Evolutionary conservation across 2,888 invertebrate genomes (phyloP).

Genomic region (Chymomyza amoena): DNA sequence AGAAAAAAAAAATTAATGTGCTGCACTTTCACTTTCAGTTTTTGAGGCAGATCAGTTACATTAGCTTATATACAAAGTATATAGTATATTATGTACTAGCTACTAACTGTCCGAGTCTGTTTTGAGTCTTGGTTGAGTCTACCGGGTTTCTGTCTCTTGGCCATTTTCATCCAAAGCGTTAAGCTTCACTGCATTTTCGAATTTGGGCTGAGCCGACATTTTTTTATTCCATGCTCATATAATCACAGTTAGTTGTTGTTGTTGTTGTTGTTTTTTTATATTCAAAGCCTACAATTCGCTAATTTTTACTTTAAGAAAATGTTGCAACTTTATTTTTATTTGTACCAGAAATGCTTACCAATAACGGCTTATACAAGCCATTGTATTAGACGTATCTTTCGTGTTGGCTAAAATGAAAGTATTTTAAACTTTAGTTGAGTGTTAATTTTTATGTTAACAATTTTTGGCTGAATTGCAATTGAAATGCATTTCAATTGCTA

Average conservation of each 20-base stretch:
- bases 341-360: constrained; percentile 68
- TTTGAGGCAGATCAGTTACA: constrained; percentile 67
- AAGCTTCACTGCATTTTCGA: constrained; percentile 66
- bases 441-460: constrained; percentile 7
- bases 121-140: not conserved
- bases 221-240: constrained; percentile 31
- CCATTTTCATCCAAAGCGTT: constrained; percentile 8
- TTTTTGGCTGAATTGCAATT: constrained; percentile 36
- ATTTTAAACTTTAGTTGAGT: not conserved
- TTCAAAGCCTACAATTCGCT: not conserved
- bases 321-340: constrained; percentile 67
- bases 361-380: constrained; percentile 56
- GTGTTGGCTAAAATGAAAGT: not conserved
- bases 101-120: not conserved
- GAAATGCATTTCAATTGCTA: not conserved
- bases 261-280: constrained; percentile 25
- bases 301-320: constrained; percentile 42
- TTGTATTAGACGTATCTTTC: constrained; percentile 11
- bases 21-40: constrained; percentile 59
- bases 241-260: constrained; percentile 49
- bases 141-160: not conserved
- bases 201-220: constrained; percentile 39
- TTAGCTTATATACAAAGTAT: constrained; percentile 11
- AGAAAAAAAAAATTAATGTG: not conserved
- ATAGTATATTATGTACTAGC: constrained; percentile 9